Evolutionary conservation across 2,113 vertebrate species (phyloP).

Genomic region (Sciurus niger): DNA sequence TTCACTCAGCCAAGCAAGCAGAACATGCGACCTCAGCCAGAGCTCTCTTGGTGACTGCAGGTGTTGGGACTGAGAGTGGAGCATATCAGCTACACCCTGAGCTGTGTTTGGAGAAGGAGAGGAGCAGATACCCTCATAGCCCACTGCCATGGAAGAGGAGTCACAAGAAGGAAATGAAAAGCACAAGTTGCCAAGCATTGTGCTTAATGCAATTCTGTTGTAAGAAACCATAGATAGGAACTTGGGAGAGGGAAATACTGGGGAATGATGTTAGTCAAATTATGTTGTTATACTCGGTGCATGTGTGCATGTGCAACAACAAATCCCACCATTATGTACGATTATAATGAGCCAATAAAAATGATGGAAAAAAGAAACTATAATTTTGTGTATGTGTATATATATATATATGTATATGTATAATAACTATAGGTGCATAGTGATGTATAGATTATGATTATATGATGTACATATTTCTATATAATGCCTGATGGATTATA

Average conservation of each 20-base stretch:
- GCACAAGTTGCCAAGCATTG: neutral
- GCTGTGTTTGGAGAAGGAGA: neutral
- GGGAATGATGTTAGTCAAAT: no score
- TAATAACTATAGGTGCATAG: neutral
- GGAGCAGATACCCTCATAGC: neutral
- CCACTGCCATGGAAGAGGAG: neutral
- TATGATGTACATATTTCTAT: neutral
- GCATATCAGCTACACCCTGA: neutral
- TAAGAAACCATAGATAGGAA: neutral
- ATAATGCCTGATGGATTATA: neutral
- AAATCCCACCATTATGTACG: no score
- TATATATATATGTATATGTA: neutral
- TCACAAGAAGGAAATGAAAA: neutral
- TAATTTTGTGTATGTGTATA: no score
- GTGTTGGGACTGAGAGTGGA: neutral
- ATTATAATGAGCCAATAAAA: no score
- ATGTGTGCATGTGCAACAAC: no score
- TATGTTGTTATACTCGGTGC: no score
- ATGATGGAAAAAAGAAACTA: no score
- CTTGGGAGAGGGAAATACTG: no score
- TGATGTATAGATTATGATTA: neutral
- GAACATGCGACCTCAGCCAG: neutral
- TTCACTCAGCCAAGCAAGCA: neutral
- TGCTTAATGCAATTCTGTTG: constrained; percentile 22
- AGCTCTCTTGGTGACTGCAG: no score